Conservation (phyloP, 1,140 invertebrate species). For the Arctopsyche grandis region DNA sequence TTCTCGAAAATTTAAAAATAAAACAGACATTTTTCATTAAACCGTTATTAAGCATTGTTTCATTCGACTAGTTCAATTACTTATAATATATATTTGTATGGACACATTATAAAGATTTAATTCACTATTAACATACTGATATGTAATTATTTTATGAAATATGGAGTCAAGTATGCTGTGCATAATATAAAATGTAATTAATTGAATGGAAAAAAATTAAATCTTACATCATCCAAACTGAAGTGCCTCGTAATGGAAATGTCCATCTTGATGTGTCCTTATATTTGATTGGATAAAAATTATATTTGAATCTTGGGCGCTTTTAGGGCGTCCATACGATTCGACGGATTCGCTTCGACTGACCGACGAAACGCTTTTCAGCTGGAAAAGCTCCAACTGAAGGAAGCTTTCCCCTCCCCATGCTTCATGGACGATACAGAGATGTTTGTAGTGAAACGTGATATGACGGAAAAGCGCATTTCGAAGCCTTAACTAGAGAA, state of each 20-base stretch:
- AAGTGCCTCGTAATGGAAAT: slow-evolving; percentile 64
- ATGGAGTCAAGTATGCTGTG: no score
- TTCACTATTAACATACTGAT: no score
- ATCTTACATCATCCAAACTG: slow-evolving; percentile 64
- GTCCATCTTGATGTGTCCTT: slow-evolving; percentile 57
- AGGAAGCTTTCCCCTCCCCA: background rate
- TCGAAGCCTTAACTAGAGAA: background rate
- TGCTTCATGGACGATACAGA: no score
- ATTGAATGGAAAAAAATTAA: slow-evolving; percentile 16
- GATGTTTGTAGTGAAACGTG: no score
- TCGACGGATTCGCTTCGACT: background rate
- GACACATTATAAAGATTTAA: no score
- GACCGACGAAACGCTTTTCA: slow-evolving; percentile 4
- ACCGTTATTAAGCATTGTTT: no score
- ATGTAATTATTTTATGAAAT: no score
- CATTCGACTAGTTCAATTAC: no score
- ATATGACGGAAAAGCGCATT: slow-evolving; percentile 1
- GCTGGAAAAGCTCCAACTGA: slow-evolving; percentile 1
- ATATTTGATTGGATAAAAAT: background rate
- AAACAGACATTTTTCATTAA: no score
- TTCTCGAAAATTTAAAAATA: no score
- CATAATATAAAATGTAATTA: no score
- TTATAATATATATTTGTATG: no score
- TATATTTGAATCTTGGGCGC: background rate
- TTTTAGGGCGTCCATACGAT: background rate